Base-by-base conservation (phyloP, 2,888 invertebrate genomes). In the Phymatocera aterrima region DNA sequence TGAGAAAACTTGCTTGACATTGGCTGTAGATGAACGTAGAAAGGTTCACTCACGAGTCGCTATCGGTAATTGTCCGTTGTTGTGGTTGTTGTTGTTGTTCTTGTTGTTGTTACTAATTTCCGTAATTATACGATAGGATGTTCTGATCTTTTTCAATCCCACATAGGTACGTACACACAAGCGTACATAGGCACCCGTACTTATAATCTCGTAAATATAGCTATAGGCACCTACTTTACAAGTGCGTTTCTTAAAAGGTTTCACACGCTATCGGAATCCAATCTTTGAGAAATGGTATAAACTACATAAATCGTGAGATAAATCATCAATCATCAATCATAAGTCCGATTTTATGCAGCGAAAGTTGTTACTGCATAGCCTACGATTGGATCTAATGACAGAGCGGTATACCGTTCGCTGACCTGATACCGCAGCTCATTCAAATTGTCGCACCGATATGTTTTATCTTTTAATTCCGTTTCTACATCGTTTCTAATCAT, bases 351-450 rank as follows among this genome's bases (percentile, higher is more conserved):
- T 34, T 79, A 46, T 61, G 60, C 51, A 80, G 83, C 79, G 84
- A 85, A 86, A 86, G 83, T 79, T 78, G 77, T 81, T 82, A 84
- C 83, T 82, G 81, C 79, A 24, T 54, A 77, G 77, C 64, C 60
- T 65, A 37, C 43, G 43, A 79, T 79, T 46, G 46, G 64, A 51
- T 77, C 82, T 88, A 87, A 88, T 86, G 85, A 88, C 82, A 87
- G 83, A 86, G 87, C 85, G 84, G 83, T 34, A 48, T 18, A 18
- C n/a, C 37, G n/a, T 72, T 34, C n/a, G 51, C 31, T 68, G 34
- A 34, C 18, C 31, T 37, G 51, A 48, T 72, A 72, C n/a, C 51
- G 72, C 72, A 46, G 46, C 51, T 34, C 51, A 72, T 51, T 72
- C 51, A 34, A 72, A 72, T 51, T 72, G 51, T 72, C 51, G 51